Evolutionary conservation across 2,888 invertebrate genomes (phyloP).

Genomic region (Caenorhabditis plicata): DNA sequence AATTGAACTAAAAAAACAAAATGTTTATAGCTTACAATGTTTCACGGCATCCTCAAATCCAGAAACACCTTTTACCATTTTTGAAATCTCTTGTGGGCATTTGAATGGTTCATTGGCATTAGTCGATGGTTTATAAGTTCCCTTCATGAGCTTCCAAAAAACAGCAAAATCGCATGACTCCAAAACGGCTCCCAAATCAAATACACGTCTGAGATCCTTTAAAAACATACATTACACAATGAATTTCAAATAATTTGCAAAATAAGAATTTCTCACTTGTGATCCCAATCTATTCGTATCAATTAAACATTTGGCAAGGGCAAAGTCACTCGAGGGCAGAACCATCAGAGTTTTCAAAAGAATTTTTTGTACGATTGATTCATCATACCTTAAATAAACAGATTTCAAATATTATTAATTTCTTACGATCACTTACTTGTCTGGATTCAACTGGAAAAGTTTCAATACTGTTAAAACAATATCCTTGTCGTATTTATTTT

Average conservation of each 20-base stretch:
- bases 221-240: not conserved
- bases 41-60: constrained; percentile 64
- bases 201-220: constrained; percentile 68
- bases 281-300: constrained; percentile 75
- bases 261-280: constrained; percentile 71
- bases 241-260: too few species aligned
- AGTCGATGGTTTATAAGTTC: constrained; percentile 52
- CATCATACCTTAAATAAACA: constrained; percentile 51
- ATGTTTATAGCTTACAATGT: constrained; percentile 42
- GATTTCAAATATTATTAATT: not conserved
- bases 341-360: constrained; percentile 92
- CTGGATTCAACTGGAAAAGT: constrained; percentile 90
- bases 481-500: constrained; percentile 83
- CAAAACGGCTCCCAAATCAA: constrained; percentile 57
- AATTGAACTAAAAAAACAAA: not conserved
- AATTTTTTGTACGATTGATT: constrained; percentile 79
- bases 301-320: constrained; percentile 92
- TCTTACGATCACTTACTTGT: constrained; percentile 67
- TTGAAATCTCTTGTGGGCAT: constrained; percentile 57
- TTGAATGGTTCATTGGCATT: constrained; percentile 52
- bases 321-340: constrained; percentile 95
- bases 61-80: constrained; percentile 48
- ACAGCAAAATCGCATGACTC: constrained; percentile 62
- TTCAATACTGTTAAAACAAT: constrained; percentile 94
- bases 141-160: constrained; percentile 61